Conservation (phyloP, 2,888 invertebrate species). For the Platynereis dumerilii region DNA sequence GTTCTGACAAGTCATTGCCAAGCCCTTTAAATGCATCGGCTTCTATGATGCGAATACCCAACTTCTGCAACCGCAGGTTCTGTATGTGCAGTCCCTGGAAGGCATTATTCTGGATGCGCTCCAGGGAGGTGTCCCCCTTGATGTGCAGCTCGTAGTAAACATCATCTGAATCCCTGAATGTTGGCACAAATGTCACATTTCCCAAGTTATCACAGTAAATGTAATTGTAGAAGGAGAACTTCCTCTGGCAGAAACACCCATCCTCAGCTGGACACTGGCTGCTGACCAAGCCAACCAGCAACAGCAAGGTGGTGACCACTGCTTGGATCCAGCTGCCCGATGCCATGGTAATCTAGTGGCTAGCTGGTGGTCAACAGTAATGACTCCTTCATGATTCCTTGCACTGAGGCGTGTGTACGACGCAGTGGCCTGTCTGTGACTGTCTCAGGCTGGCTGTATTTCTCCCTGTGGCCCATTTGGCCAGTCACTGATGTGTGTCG, state of each 20-base stretch:
- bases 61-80: conserved; percentile 4
- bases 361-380: too few species aligned
- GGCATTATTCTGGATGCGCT: conserved; percentile 15
- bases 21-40: conserved; percentile 28
- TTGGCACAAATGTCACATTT: conserved; percentile 15
- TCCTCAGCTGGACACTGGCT: conserved; percentile 1
- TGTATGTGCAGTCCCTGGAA: conserved; percentile 10
- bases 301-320: background rate
- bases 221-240: conserved; percentile 16
- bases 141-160: conserved; percentile 18
- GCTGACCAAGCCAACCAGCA: background rate
- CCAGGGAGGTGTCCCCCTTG: conserved; percentile 9
- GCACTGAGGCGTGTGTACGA: too few species aligned
- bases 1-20: conserved; percentile 11
- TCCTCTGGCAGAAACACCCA: conserved; percentile 19
- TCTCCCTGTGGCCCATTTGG: too few species aligned
- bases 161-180: background rate
- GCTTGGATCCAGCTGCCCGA: background rate
- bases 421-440: too few species aligned
- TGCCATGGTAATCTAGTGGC: too few species aligned
- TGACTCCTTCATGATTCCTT: too few species aligned
- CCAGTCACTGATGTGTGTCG: too few species aligned
- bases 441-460: too few species aligned
- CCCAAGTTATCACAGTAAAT: conserved; percentile 22
- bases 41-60: conserved; percentile 23